These are phyloP conservation scores for Incurvaria masculella DNA, from an alignment of 2,888 invertebrate species.

Conservation along the genomic window DNA sequence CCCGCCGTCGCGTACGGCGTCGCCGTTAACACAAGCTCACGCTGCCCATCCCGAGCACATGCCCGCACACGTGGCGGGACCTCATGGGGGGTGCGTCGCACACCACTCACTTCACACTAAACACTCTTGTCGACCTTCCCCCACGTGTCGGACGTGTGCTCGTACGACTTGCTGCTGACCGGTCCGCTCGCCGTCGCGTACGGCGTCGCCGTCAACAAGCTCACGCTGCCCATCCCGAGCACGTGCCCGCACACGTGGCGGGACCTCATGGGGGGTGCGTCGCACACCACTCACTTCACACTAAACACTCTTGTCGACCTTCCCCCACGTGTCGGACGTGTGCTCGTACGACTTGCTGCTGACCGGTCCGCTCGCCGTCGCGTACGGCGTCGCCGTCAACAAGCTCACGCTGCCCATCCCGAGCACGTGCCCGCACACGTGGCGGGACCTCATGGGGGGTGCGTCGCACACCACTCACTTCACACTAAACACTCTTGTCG, in stretches of 20 bases:
- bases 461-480: no score
- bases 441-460: constrained; percentile 84
- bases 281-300: no score
- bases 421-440: constrained; percentile 79
- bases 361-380: constrained; percentile 87
- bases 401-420: constrained; percentile 85
- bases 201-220: constrained; percentile 93
- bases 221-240: constrained; percentile 92
- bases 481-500: no score
- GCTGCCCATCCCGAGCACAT: constrained; percentile 93
- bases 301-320: no score
- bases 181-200: constrained; percentile 94
- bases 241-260: constrained; percentile 93
- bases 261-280: constrained; percentile 87
- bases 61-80: constrained; percentile 86
- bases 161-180: constrained; percentile 92
- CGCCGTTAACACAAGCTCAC: constrained; percentile 93
- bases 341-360: constrained; percentile 90
- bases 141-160: constrained; percentile 97
- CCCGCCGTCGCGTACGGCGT: constrained; percentile 95
- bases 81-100: constrained; percentile 82
- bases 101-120: no score
- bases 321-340: constrained; percentile 82
- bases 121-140: constrained; percentile 86
- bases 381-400: constrained; percentile 86